Evolutionary conservation across 2,797 vertebrate genomes (phyloP), one percentile per base, ranked within the genome.

Genomic region (Gallinago nigripennis): DNA sequence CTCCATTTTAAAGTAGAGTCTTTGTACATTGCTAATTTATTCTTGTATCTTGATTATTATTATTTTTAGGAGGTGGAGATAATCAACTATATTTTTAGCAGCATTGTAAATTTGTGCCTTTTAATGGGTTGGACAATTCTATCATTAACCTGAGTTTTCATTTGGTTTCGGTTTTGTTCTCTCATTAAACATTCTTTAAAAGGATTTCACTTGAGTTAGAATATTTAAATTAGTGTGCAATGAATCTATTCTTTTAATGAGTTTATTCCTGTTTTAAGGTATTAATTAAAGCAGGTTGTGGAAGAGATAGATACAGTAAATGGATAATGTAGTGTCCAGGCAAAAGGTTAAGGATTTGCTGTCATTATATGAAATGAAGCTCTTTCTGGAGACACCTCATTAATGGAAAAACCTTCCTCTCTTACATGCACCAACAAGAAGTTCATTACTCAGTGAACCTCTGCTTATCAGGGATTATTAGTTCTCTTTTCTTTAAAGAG

Each of bases 331-430:
- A 95, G 70, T 92, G 92, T 96, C 94, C 48, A 88, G 88, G 80
- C 97, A 97, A 96, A 97, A 98, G 96, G 95, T 97, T 96, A 97
- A 97, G 93, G 89, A 97, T 95, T 97, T 97, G 86, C 91, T 96
- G 79, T 91, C 84, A 21, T 96, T 95, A 95, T 88, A 91, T 5
- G 41, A 96, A 97, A 96, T 85, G 87, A 96, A 96, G 43, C 79
- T 92, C 65, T 78, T 96, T 96, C 71, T 71, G 56, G 96, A 97
- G 89, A 92, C 70, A 96, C 66, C 73, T 97, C 92, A 92, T 96
- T 97, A 97, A 94, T 89, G 76, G 92, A 94, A 95, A 97, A 97
- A 84, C 75, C 88, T 97, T 95, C 66, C 70, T 66, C 71, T 88
- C 72, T 87, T 91, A 94, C 30, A 90, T 50, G 72, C 64, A 95